phyloP scores from a whole-genome alignment of 2,113 vertebrate genomes.

The Pyxicephalus adspersus region DNA sequence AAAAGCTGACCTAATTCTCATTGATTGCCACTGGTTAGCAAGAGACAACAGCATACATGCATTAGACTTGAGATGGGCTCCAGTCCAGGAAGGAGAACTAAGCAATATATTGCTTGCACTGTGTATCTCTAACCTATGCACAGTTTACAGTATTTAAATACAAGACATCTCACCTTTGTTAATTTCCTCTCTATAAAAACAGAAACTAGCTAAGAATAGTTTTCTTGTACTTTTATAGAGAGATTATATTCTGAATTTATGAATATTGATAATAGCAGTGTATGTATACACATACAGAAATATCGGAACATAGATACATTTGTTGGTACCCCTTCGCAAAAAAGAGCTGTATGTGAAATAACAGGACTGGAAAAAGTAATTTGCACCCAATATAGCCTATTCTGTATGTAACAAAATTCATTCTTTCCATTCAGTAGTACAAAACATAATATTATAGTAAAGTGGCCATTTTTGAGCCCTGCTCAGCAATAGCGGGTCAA shows the following conservation, averaged over 20 bases:
- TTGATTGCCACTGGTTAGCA: constrained; percentile 70
- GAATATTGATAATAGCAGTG: not conserved
- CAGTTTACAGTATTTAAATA: not conserved
- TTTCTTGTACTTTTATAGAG: too few relatives aligned
- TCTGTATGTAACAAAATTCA: too few relatives aligned
- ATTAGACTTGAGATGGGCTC: constrained; percentile 57
- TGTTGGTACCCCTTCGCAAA: too few relatives aligned
- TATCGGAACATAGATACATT: not conserved
- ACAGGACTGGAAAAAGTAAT: too few relatives aligned
- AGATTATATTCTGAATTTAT: not conserved
- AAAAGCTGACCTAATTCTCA: constrained; percentile 77
- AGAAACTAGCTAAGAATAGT: not conserved
- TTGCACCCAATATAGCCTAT: too few relatives aligned
- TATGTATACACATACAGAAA: not conserved
- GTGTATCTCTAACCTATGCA: not conserved
- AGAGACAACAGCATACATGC: constrained; percentile 61
- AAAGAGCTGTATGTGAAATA: too few relatives aligned
- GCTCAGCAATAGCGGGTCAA: too few relatives aligned
- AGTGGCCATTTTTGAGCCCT: too few relatives aligned
- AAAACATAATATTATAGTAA: too few relatives aligned
- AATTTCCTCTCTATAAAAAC: not conserved
- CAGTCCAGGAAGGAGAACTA: constrained; percentile 57
- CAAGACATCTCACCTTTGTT: not conserved
- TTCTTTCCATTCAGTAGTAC: too few relatives aligned
- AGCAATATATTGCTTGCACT: constrained; percentile 54